Evolutionary conservation across 2,113 vertebrate species (phyloP), one percentile per base, ranked within the genome.

Genomic region (Gopherus flavomarginatus): DNA sequence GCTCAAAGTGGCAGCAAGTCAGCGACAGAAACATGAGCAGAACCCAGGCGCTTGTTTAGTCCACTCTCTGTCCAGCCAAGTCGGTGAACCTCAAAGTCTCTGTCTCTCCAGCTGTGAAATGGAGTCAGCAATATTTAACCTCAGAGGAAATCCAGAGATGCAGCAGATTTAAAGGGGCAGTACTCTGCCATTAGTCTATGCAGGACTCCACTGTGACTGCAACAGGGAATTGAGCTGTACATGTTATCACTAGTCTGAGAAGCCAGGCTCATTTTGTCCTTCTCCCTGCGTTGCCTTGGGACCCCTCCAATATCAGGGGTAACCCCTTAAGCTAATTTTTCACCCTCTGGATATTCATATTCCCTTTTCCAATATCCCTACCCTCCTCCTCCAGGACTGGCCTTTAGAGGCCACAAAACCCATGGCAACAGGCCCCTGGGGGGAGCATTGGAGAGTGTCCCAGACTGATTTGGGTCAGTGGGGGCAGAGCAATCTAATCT

Each of bases 11-110:
- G n/a, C 35, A 19, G 65, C 65, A 72, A 72, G 65, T 47, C 0
- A 0, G 35, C 5, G 53, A 57, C 29, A 6, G 3, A 35, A 85
- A 42, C 42, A 29, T 78, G 38, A 93, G 93, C 81, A 95, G 96
- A 93, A 89, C 0, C 0, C 4, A 69, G 54, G 77, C 77, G 85
- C 29, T 29, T 72, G 44, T 8, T 78, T 10, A 50, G 87, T 88
- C 85, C 35, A 27, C 77, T 54, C 89, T 65, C 72, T 72, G 65
- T 19, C 65, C n/a, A 65, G 35, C 65, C 65, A 38, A 10, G 17
- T 72, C 9, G 16, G 59, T 95, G 95, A 95, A 95, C 96, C 94
- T 95, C 93, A 85, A 93, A 94, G 89, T 59, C 56, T 95, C 96
- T 89, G 95, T 97, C 93, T 89, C 89, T 65, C 0, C 0, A 13